Conservation (phyloP, 1,140 invertebrate genomes). For the Orussus abietinus region DNA sequence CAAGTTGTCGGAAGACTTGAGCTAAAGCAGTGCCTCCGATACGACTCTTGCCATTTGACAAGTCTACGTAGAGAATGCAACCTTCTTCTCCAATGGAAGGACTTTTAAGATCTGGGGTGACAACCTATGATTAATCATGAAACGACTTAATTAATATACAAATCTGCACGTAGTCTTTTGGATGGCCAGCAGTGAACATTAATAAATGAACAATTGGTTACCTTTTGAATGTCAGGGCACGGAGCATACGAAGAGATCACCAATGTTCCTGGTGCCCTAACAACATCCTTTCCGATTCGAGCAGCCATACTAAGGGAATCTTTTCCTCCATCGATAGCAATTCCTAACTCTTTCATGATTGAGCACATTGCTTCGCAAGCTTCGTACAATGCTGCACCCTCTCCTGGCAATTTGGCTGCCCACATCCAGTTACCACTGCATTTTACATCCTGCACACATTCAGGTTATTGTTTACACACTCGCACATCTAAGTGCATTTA, state of each 20-base stretch:
- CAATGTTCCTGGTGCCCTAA: conserved; percentile 89
- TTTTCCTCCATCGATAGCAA: conserved; percentile 96
- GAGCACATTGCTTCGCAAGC: conserved; percentile 86
- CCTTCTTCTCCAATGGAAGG: conserved; percentile 56
- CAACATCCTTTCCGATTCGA: conserved; percentile 65
- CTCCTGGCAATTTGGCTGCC: conserved; percentile 89
- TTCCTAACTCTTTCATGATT: conserved; percentile 80
- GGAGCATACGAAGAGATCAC: conserved; percentile 94
- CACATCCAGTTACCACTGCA: conserved; percentile 99
- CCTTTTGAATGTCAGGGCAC: conserved; percentile 79
- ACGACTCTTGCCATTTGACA: conserved; percentile 63
- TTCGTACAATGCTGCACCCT: conserved; percentile 81
- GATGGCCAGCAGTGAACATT: not conserved
- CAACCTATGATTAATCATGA: conserved; percentile 37
- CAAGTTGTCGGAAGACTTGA: conserved; percentile 85
- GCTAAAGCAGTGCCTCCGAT: conserved; percentile 89
- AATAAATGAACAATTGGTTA: conserved; percentile 25
- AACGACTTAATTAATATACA: conserved; percentile 15
- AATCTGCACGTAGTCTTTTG: conserved; percentile 10
- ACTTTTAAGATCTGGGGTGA: conserved; percentile 87
- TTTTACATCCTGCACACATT: conserved; percentile 73
- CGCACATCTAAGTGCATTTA: not conserved
- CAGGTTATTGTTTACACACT: not conserved
- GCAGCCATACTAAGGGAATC: conserved; percentile 98
- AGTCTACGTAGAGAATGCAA: conserved; percentile 66